These are phyloP conservation scores for Anguilla japonica DNA, from an alignment of 2,113 vertebrate genomes.

Conservation along the genomic window DNA sequence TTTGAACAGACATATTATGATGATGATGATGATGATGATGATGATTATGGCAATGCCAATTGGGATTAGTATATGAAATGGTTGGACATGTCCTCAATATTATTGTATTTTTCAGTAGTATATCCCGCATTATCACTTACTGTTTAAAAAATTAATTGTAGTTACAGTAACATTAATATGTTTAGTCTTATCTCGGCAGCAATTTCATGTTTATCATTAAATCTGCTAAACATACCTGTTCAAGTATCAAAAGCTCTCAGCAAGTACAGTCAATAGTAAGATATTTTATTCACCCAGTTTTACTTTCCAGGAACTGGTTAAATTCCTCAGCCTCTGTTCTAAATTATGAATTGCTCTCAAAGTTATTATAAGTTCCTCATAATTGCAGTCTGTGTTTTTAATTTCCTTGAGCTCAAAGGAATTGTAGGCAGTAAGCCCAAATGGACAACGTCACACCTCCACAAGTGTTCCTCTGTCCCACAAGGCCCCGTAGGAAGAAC, in stretches of 20 bases:
- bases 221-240: neutral
- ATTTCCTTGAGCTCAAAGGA: neutral
- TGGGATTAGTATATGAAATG: neutral
- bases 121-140: neutral
- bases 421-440: neutral
- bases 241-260: neutral
- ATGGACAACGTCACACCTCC: neutral
- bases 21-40: no score
- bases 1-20: no score
- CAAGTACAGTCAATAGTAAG: neutral
- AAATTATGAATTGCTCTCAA: neutral
- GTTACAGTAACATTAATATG: no score
- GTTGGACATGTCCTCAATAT: no score
- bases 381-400: neutral
- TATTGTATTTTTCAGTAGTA: neutral
- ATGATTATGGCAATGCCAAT: neutral
- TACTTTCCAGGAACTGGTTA: neutral
- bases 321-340: neutral
- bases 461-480: neutral
- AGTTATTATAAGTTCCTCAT: slow-evolving; percentile 3
- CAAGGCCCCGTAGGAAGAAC: neutral
- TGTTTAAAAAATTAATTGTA: neutral
- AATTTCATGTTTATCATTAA: neutral
- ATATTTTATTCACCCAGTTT: neutral
- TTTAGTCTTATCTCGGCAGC: neutral